Percentiles rank a stretch among this genome's conserved stretches.
These are phyloP conservation scores for Byasa hedistus DNA, from an alignment of 2,888 invertebrate species.

Conservation along the genomic window DNA sequence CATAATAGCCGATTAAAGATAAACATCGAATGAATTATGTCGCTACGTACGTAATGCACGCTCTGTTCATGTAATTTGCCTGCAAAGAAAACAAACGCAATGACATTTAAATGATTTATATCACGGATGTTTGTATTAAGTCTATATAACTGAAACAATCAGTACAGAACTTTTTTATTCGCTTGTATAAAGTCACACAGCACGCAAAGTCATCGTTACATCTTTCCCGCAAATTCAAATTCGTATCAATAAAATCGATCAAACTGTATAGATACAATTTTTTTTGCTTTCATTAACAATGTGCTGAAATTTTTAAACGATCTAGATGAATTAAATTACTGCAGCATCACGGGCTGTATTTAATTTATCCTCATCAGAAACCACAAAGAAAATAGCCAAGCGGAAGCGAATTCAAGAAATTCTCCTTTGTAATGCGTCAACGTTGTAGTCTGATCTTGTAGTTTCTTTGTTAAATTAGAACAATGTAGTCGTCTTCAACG, in stretches of 20 bases:
- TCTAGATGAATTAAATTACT: too few species aligned
- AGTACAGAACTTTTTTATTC: too few species aligned
- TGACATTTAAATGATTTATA: conserved; percentile 24
- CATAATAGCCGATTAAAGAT: conserved; percentile 27
- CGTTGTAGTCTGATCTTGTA: conserved; percentile 19
- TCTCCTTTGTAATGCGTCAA: conserved; percentile 17
- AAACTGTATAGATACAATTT: too few species aligned
- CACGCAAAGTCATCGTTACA: too few species aligned
- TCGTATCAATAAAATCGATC: too few species aligned
- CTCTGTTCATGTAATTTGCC: conserved; percentile 7
- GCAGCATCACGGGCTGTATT: not conserved
- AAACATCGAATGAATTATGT: conserved; percentile 26
- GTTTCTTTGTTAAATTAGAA: conserved; percentile 23
- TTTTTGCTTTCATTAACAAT: too few species aligned
- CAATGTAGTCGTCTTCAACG: conserved; percentile 19
- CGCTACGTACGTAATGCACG: conserved; percentile 7
- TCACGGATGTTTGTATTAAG: too few species aligned
- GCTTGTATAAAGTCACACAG: too few species aligned
- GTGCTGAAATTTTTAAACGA: too few species aligned
- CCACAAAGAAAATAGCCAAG: not conserved
- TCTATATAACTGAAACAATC: too few species aligned
- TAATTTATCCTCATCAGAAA: not conserved
- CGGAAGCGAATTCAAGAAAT: conserved; percentile 4
- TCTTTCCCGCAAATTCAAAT: too few species aligned
- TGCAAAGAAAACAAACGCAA: not conserved